These are phyloP conservation scores for Morpho helenor DNA, from an alignment of 2,888 invertebrate species.

Conservation along the genomic window DNA sequence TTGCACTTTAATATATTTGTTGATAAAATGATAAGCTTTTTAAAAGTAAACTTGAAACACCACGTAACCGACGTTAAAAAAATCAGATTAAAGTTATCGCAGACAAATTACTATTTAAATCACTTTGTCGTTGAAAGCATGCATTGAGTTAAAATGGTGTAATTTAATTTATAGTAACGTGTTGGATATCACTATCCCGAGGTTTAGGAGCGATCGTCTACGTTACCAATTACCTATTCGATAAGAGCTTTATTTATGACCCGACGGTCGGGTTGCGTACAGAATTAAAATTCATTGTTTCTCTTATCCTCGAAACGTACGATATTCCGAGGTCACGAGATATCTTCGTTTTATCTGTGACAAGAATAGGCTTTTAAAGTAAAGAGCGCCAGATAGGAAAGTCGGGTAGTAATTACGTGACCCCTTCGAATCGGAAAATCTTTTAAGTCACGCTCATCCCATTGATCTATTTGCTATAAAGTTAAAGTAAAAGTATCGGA, in stretches of 20 bases:
- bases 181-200: constrained; percentile 40
- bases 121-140: constrained; percentile 35
- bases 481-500: constrained; percentile 44
- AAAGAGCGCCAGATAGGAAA: constrained; percentile 49
- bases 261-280: constrained; percentile 42
- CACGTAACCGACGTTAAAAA: constrained; percentile 13
- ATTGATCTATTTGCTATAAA: constrained; percentile 47
- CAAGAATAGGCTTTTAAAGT: constrained; percentile 76
- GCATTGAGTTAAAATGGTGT: constrained; percentile 39
- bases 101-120: constrained; percentile 13
- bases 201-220: constrained; percentile 62
- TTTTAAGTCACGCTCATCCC: constrained; percentile 27
- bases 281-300: constrained; percentile 78
- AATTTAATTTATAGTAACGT: constrained; percentile 59
- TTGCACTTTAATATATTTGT: constrained; percentile 58
- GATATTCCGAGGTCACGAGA: constrained; percentile 67
- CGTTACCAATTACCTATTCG: constrained; percentile 74
- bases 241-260: constrained; percentile 73
- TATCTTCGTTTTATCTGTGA: constrained; percentile 70
- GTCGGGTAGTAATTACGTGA: constrained; percentile 57
- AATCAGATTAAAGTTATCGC: constrained; percentile 13
- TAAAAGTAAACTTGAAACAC: constrained; percentile 20
- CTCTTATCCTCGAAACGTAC: constrained; percentile 68
- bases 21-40: constrained; percentile 47
- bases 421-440: constrained; percentile 54